These are phyloP conservation scores for Trogon surrucura DNA, from an alignment of 2,113 vertebrate species.

Conservation along the genomic window DNA sequence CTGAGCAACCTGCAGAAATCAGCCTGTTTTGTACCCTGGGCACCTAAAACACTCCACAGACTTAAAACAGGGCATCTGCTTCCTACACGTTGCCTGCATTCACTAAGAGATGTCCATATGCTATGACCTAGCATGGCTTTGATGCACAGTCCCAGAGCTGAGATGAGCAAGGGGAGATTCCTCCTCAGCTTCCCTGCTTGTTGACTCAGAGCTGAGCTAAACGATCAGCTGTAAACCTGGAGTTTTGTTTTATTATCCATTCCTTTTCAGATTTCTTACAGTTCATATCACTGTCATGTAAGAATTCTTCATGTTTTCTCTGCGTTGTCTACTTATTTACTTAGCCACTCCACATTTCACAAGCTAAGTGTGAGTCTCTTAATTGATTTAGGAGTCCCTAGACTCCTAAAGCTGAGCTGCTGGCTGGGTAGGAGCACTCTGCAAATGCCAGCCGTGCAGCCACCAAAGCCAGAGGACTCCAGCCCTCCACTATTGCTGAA, in stretches of 20 bases:
- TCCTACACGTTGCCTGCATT: rapidly evolving
- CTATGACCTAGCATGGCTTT: not conserved
- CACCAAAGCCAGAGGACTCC: not conserved
- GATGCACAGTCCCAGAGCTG: not conserved
- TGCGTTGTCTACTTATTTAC: not conserved
- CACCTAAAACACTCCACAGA: not conserved
- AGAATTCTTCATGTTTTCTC: not conserved
- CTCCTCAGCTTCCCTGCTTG: not conserved
- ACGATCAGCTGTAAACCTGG: not conserved
- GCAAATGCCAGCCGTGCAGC: not conserved
- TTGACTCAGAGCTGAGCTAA: not conserved
- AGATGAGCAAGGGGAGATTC: not conserved
- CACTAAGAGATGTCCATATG: not conserved
- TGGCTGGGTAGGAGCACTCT: not conserved
- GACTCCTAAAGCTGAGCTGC: not conserved
- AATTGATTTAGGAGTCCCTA: not conserved
- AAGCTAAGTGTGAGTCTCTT: not conserved
- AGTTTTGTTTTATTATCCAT: not conserved
- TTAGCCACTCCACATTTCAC: not conserved
- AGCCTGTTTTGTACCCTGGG: not conserved
- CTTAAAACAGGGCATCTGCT: not conserved
- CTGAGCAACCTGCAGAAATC: conserved; percentile 62
- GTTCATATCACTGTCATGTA: not conserved
- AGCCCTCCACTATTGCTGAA: not conserved
- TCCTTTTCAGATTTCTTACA: not conserved